Evolutionary conservation across 2,113 vertebrate species (phyloP).

Genomic region (Athene cunicularia): DNA sequence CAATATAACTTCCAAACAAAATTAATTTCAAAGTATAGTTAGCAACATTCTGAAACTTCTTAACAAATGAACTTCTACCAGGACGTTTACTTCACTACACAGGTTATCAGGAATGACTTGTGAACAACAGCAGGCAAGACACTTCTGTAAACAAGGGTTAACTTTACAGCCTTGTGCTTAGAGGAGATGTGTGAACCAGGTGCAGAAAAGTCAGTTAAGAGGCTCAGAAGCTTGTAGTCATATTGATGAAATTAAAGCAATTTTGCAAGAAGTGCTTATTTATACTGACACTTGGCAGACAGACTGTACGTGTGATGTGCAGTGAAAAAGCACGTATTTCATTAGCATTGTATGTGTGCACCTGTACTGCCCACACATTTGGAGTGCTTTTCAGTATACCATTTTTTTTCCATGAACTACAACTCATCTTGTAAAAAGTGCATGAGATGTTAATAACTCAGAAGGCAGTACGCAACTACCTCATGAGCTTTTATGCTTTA

Average conservation of each 20-base stretch:
- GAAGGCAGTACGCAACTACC: neutral
- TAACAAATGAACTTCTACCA: neutral
- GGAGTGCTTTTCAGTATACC: neutral
- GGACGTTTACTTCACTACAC: neutral
- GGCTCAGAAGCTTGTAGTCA: neutral
- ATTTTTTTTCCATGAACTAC: neutral
- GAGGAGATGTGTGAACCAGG: neutral
- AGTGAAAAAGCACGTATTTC: neutral
- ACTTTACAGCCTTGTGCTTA: neutral
- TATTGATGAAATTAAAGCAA: neutral
- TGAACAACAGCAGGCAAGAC: neutral
- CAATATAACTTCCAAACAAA: neutral
- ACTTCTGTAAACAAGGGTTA: neutral
- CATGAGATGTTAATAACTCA: neutral
- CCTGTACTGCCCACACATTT: neutral
- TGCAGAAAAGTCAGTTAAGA: neutral
- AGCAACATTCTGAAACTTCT: neutral
- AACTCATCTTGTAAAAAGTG: neutral
- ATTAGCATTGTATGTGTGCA: neutral
- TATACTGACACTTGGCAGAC: neutral
- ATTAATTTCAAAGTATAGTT: neutral
- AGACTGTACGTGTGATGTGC: neutral
- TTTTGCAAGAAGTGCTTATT: neutral
- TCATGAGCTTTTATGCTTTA: neutral
- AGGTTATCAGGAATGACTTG: neutral